These are phyloP conservation scores for Hirtodrosophila duncani DNA, from an alignment of 2,888 invertebrate genomes.

Conservation along the genomic window DNA sequence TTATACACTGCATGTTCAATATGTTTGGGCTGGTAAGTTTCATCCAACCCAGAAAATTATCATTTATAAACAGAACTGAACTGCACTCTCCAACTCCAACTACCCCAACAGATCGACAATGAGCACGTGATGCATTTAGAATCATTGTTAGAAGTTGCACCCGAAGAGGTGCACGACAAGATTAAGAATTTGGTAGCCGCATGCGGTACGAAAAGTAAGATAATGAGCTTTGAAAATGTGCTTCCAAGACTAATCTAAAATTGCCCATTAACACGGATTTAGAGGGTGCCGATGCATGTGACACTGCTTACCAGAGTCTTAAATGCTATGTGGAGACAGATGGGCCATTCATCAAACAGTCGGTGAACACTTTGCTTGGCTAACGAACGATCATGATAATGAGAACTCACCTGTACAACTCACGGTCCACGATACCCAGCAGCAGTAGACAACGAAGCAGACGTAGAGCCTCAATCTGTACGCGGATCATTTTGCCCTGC, in stretches of 20 bases:
- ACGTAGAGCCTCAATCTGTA: constrained; percentile 82
- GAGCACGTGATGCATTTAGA: constrained; percentile 70
- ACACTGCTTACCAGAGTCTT: constrained; percentile 70
- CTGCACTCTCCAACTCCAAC: too few species aligned
- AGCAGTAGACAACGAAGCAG: constrained; percentile 72
- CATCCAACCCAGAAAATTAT: neutral
- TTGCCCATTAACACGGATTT: too few species aligned
- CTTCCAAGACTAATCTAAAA: too few species aligned
- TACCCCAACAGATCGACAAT: constrained; percentile 62
- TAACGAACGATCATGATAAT: constrained; percentile 24
- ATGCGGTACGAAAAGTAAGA: constrained; percentile 73
- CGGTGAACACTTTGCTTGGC: constrained; percentile 28
- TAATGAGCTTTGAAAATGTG: neutral
- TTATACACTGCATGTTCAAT: constrained; percentile 75
- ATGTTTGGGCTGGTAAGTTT: constrained; percentile 73
- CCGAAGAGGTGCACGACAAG: constrained; percentile 59
- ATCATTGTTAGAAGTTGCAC: constrained; percentile 65
- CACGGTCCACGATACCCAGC: constrained; percentile 63
- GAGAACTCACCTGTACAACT: constrained; percentile 70
- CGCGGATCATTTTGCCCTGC: constrained; percentile 74
- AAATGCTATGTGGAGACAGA: constrained; percentile 73
- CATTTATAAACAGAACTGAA: neutral
- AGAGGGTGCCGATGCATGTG: constrained; percentile 76
- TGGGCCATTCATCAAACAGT: constrained; percentile 40
- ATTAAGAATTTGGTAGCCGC: constrained; percentile 46